Evolutionary conservation across 1,140 invertebrate genomes (phyloP).

Genomic region (Limonius californicus): DNA sequence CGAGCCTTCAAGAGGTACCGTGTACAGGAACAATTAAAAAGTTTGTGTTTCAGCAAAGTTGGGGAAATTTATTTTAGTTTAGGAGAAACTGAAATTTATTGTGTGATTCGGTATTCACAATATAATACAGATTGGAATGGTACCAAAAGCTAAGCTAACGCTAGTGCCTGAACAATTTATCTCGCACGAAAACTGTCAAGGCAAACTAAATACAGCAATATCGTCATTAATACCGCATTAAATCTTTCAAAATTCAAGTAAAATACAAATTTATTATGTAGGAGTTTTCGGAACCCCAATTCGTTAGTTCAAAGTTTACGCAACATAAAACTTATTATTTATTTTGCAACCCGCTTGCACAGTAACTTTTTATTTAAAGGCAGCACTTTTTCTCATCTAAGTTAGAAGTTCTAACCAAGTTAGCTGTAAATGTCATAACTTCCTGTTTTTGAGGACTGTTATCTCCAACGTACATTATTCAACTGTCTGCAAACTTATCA

Average conservation of each 20-base stretch:
- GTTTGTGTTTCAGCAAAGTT: no score
- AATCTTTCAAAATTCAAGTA: conserved; percentile 8
- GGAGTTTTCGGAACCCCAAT: not conserved
- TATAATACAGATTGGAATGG: no score
- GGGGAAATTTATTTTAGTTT: no score
- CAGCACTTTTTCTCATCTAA: conserved; percentile 9
- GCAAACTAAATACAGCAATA: not conserved
- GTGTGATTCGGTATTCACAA: no score
- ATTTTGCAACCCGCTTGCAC: conserved; percentile 7
- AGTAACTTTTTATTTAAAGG: conserved; percentile 9
- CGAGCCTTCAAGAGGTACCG: no score
- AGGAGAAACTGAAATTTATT: no score
- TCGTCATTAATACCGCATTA: not conserved
- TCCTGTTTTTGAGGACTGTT: conserved; percentile 14
- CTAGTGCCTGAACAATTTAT: not conserved
- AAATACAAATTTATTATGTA: not conserved
- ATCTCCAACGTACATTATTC: conserved; percentile 13
- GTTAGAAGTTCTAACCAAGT: conserved; percentile 15
- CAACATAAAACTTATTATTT: conserved; percentile 14
- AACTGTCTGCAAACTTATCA: conserved; percentile 19
- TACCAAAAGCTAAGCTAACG: no score
- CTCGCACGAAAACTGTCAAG: not conserved
- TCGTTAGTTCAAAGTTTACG: conserved; percentile 6
- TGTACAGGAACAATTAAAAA: no score
- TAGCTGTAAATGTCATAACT: conserved; percentile 15